phyloP scores from a whole-genome alignment of 2,113 vertebrate genomes.

The Varanus salvator region DNA sequence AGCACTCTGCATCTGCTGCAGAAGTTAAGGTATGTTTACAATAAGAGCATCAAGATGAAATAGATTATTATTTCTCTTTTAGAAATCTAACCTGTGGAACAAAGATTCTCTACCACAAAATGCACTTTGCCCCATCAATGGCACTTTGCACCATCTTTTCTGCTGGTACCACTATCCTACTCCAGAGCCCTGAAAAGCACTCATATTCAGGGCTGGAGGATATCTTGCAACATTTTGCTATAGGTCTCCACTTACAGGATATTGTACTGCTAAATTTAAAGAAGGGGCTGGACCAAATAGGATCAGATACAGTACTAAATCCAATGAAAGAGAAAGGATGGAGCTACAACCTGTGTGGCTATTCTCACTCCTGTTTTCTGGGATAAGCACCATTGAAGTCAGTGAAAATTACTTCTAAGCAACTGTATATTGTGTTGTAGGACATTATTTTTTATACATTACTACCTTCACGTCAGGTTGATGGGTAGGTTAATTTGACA shows the following conservation, averaged over 20 bases:
- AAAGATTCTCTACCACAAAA: neutral
- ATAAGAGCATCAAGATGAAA: neutral
- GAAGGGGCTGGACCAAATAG: neutral
- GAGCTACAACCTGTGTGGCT: neutral
- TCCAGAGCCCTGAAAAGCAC: neutral
- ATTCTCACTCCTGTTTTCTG: neutral
- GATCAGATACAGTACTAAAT: neutral
- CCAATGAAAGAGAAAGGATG: neutral
- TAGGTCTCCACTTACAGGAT: neutral
- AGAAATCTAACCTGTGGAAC: neutral
- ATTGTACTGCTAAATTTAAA: neutral
- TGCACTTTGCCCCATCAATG: neutral
- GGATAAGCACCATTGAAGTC: neutral
- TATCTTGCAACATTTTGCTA: neutral
- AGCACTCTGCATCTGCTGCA: no score
- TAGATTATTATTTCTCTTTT: neutral
- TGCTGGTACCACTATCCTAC: neutral
- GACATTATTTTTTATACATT: neutral
- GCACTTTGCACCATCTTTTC: neutral
- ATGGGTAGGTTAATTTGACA: neutral
- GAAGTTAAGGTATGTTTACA: neutral
- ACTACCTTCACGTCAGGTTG: neutral
- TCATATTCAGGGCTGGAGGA: neutral
- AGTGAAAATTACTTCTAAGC: neutral
- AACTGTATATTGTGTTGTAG: neutral